phyloP scores from a whole-genome alignment of 2,888 invertebrate genomes.

The Pollenia labialis region DNA sequence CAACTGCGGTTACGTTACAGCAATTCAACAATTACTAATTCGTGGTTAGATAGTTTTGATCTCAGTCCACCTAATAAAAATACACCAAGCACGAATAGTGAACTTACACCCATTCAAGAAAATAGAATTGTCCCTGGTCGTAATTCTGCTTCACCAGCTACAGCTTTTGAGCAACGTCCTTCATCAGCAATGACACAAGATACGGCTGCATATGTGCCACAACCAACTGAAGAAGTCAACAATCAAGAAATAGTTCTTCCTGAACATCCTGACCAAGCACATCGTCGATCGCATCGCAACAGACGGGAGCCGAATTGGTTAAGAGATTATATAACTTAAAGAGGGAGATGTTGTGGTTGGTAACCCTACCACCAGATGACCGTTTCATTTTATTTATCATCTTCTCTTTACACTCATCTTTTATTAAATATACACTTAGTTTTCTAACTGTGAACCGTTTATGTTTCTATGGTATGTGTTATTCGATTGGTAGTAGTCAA shows the following conservation, averaged over 20 bases:
- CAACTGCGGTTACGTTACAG: conserved; percentile 18
- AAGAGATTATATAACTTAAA: too few relatives aligned
- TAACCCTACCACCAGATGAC: not conserved
- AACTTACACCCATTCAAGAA: too few relatives aligned
- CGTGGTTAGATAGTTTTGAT: conserved; percentile 28
- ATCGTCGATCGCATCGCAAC: not conserved
- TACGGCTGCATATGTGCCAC: not conserved
- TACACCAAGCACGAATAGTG: not conserved
- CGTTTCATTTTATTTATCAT: not conserved
- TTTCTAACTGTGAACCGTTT: not conserved
- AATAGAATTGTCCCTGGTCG: too few relatives aligned
- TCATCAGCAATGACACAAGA: too few relatives aligned
- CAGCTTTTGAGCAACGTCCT: too few relatives aligned
- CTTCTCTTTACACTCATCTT: not conserved
- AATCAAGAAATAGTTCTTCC: conserved; percentile 8
- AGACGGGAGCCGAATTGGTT: too few relatives aligned
- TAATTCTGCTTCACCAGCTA: too few relatives aligned
- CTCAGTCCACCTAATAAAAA: not conserved
- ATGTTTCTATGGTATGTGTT: not conserved
- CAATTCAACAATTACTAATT: not conserved
- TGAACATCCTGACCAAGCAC: conserved; percentile 8
- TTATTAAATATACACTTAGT: not conserved
- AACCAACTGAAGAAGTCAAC: conserved; percentile 5
- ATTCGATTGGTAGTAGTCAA: conserved; percentile 4
- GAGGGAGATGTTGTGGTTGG: too few relatives aligned